Evolutionary conservation across 1,140 invertebrate genomes (phyloP).

Genomic region (Orchesella cincta): DNA sequence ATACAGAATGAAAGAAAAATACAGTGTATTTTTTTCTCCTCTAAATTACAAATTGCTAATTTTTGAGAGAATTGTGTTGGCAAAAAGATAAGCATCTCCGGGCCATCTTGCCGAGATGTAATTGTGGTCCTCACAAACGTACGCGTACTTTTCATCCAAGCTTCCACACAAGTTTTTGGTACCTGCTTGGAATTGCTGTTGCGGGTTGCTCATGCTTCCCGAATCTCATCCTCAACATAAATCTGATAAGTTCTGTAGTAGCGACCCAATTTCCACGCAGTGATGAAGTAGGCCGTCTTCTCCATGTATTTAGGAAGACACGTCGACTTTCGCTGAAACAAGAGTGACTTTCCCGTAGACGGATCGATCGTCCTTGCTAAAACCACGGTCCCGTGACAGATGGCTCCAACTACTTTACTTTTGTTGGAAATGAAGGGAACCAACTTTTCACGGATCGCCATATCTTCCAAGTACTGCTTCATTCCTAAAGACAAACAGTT

Average conservation of each 20-base stretch:
- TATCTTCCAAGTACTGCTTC: constrained; percentile 46
- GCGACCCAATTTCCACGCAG: constrained; percentile 47
- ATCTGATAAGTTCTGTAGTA: constrained; percentile 47
- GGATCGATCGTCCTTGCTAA: constrained; percentile 41
- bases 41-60: constrained; percentile 51
- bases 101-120: constrained; percentile 48
- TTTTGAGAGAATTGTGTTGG: constrained; percentile 56
- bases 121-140: constrained; percentile 44
- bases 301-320: constrained; percentile 50
- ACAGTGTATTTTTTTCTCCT: neutral
- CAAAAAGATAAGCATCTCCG: constrained; percentile 45
- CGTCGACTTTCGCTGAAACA: constrained; percentile 44
- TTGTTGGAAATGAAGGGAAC: constrained; percentile 40
- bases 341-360: constrained; percentile 46
- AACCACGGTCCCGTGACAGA: constrained; percentile 48
- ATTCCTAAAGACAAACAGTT: too few relatives aligned
- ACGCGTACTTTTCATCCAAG: constrained; percentile 46
- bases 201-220: constrained; percentile 40
- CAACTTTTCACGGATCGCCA: constrained; percentile 38
- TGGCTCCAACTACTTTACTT: constrained; percentile 42
- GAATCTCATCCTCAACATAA: constrained; percentile 49
- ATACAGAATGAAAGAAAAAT: neutral
- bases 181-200: constrained; percentile 43
- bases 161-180: constrained; percentile 42
- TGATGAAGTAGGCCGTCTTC: constrained; percentile 46